Evolutionary conservation across 1,140 invertebrate genomes (phyloP).

Genomic region (Euborellia annulipes): DNA sequence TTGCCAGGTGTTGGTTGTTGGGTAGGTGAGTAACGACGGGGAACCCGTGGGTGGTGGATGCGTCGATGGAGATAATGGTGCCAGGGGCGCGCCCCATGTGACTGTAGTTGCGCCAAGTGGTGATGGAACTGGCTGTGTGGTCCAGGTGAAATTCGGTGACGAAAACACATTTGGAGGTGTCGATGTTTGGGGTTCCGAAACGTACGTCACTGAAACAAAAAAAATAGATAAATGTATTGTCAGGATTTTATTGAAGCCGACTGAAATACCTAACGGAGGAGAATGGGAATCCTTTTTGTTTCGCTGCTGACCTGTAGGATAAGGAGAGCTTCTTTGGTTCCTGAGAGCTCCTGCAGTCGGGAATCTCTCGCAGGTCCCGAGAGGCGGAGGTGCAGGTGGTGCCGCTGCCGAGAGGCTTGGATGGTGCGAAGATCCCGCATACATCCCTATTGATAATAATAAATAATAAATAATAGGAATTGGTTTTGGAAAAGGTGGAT

Average conservation of each 20-base stretch:
- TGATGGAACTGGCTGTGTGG: slow-evolving; percentile 21
- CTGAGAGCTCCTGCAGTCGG: slow-evolving; percentile 14
- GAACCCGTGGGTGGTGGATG: slow-evolving; percentile 11
- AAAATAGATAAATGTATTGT: slow-evolving; percentile 9
- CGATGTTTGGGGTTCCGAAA: slow-evolving; percentile 21
- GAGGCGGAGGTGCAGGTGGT: not conserved
- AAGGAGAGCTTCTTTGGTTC: slow-evolving; percentile 23
- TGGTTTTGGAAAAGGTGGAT: not conserved
- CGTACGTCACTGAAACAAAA: not conserved
- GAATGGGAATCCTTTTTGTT: slow-evolving; percentile 22
- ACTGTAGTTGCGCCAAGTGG: slow-evolving; percentile 21
- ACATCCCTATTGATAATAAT: slow-evolving; percentile 16
- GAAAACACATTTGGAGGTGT: slow-evolving; percentile 17
- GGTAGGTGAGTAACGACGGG: too few relatives aligned
- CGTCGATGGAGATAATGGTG: slow-evolving; percentile 23
- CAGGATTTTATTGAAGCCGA: not conserved
- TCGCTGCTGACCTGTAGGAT: slow-evolving; percentile 19
- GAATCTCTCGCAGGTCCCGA: slow-evolving; percentile 19
- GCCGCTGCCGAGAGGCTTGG: slow-evolving; percentile 13
- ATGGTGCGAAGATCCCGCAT: slow-evolving; percentile 17
- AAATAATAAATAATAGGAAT: slow-evolving; percentile 4
- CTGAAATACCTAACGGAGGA: slow-evolving; percentile 22
- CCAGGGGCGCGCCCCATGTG: slow-evolving; percentile 22
- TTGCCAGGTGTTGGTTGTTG: too few relatives aligned
- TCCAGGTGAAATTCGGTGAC: slow-evolving; percentile 21